phyloP scores from a whole-genome alignment of 2,797 vertebrate species.

The Brotula barbata region DNA sequence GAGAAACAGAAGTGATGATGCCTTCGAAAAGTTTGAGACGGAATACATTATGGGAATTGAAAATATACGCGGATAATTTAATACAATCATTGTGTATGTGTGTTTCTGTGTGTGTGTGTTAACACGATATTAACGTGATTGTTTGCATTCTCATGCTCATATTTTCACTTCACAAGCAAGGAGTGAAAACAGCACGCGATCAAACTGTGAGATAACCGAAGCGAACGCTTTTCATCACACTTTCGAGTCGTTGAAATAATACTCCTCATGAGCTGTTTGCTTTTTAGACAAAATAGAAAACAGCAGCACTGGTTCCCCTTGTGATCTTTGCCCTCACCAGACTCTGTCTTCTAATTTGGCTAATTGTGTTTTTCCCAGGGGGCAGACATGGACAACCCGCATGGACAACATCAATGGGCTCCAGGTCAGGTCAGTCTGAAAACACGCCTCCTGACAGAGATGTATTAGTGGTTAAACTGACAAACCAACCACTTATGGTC shows the following conservation, averaged over 20 bases:
- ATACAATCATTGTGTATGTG: background rate
- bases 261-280: slow-evolving; percentile 55
- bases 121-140: background rate
- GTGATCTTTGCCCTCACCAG: slow-evolving; percentile 61
- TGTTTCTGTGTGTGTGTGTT: background rate
- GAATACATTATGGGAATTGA: slow-evolving; percentile 48
- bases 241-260: slow-evolving; percentile 41
- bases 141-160: slow-evolving; percentile 1
- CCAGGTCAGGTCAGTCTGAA: slow-evolving; percentile 62
- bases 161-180: slow-evolving; percentile 17
- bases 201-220: slow-evolving; percentile 15
- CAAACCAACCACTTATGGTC: too few species aligned
- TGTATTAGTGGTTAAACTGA: slow-evolving; percentile 21
- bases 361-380: slow-evolving; percentile 66
- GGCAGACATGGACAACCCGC: slow-evolving; percentile 31
- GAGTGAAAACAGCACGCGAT: background rate
- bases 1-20: slow-evolving; percentile 54
- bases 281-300: slow-evolving; percentile 58
- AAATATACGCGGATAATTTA: slow-evolving; percentile 26
- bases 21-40: slow-evolving; percentile 55
- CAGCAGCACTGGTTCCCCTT: slow-evolving; percentile 45
- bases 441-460: slow-evolving; percentile 41
- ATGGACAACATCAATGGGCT: slow-evolving; percentile 61
- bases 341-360: slow-evolving; percentile 69
- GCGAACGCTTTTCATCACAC: slow-evolving; percentile 44